phyloP scores from a whole-genome alignment of 2,113 vertebrate genomes.

The Colaptes auratus region DNA sequence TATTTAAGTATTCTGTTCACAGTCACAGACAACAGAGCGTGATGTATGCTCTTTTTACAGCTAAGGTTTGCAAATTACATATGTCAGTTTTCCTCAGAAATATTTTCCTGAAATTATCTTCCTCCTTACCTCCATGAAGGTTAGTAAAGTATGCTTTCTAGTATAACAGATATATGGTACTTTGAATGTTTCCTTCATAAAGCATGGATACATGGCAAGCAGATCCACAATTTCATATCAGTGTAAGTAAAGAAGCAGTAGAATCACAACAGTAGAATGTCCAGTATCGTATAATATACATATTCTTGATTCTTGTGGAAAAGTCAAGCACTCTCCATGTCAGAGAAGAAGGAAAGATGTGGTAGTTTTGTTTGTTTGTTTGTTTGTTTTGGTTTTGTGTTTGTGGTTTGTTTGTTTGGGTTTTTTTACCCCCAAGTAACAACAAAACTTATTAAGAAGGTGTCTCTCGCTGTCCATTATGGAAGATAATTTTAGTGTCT shows the following conservation, averaged over 20 bases:
- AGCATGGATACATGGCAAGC: not conserved
- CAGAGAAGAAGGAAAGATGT: not conserved
- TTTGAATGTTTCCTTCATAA: not conserved
- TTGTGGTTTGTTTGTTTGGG: not conserved
- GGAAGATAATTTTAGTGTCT: conserved; percentile 16
- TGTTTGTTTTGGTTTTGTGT: not conserved
- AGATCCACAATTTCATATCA: not conserved
- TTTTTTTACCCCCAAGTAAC: not conserved
- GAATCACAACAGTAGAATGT: conserved; percentile 14
- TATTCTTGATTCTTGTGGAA: conserved; percentile 25
- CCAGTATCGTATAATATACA: not conserved
- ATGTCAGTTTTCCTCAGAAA: not conserved
- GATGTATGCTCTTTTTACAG: not conserved
- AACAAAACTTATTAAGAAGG: not conserved
- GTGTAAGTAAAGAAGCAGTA: not conserved
- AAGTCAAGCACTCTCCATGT: not conserved
- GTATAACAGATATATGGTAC: not conserved
- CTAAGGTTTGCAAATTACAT: not conserved
- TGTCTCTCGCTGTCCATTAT: not conserved
- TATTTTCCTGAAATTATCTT: not conserved
- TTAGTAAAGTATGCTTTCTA: not conserved
- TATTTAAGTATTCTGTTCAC: not conserved
- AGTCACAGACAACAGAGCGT: not conserved
- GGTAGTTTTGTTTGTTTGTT: not conserved
- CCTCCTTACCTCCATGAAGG: not conserved